Conservation (phyloP, 1,140 invertebrate genomes). For the Sycophila sp. region DNA sequence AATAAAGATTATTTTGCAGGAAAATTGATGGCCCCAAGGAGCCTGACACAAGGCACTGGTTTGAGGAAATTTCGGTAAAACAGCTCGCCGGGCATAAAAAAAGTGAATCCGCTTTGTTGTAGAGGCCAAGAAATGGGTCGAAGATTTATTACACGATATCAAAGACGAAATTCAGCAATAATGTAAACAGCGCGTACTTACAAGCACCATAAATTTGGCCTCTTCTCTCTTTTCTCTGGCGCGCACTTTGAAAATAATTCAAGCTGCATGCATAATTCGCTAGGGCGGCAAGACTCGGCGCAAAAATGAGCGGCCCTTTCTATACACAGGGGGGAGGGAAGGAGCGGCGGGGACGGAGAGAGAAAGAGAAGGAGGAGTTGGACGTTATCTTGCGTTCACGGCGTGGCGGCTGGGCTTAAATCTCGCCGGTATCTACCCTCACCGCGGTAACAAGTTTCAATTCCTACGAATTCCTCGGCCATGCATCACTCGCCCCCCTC, state of each 20-base stretch:
- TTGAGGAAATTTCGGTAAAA: no score
- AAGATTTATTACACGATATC: constrained; percentile 23
- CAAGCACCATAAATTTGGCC: constrained; percentile 25
- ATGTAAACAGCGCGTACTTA: constrained; percentile 31
- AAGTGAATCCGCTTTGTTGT: not conserved
- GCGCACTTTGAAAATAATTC: constrained; percentile 4
- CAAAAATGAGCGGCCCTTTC: constrained; percentile 41
- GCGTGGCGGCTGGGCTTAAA: constrained; percentile 49
- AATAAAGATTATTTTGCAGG: no score
- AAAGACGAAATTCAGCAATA: constrained; percentile 33
- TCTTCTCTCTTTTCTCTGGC: no score
- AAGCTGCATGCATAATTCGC: constrained; percentile 19
- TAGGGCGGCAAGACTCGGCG: not conserved
- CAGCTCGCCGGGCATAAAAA: no score
- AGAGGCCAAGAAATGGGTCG: not conserved
- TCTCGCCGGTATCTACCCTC: constrained; percentile 54
- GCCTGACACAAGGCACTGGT: no score
- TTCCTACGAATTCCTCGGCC: constrained; percentile 61
- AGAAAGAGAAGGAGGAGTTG: no score
- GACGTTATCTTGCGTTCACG: constrained; percentile 41
- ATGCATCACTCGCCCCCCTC: constrained; percentile 59
- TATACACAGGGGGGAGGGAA: constrained; percentile 27
- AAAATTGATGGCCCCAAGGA: no score
- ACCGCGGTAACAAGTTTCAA: constrained; percentile 60
- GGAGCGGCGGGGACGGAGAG: constrained; percentile 22